phyloP scores from a whole-genome alignment of 2,113 vertebrate species.

The Sylvilagus bachmani region DNA sequence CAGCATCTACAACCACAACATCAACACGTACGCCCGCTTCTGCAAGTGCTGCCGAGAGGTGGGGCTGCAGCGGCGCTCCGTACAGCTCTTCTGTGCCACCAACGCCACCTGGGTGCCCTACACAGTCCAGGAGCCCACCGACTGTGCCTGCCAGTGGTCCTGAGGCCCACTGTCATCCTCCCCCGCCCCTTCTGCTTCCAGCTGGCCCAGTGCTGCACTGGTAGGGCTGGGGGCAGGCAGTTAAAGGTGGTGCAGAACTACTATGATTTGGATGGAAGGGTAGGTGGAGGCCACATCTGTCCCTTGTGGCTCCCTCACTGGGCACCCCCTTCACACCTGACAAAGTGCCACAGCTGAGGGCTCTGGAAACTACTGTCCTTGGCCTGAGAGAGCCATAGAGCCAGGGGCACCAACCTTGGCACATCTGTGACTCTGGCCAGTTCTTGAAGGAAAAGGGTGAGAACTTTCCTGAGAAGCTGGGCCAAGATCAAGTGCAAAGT shows the following conservation, averaged over 20 bases:
- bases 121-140: conserved; percentile 96
- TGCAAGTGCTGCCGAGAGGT: conserved; percentile 99
- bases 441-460: background rate
- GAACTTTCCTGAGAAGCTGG: background rate
- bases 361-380: background rate
- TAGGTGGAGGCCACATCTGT: background rate
- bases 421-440: background rate
- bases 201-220: background rate
- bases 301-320: background rate
- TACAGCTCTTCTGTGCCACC: conserved; percentile 96
- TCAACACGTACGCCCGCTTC: conserved; percentile 97
- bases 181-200: background rate
- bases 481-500: background rate
- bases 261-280: background rate
- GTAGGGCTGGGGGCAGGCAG: too few species aligned
- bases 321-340: background rate
- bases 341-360: background rate
- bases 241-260: background rate
- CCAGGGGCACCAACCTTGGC: background rate
- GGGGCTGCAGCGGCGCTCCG: conserved; percentile 94
- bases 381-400: background rate
- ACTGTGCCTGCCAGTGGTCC: conserved; percentile 99
- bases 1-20: conserved; percentile 99
- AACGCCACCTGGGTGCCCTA: conserved; percentile 98
- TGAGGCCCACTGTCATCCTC: conserved; percentile 78